A percentile compares a stretch with the other conserved stretches of the same genome.
These are phyloP conservation scores for Platysternon megacephalum DNA, from an alignment of 2,113 vertebrate species.

Conservation along the genomic window DNA sequence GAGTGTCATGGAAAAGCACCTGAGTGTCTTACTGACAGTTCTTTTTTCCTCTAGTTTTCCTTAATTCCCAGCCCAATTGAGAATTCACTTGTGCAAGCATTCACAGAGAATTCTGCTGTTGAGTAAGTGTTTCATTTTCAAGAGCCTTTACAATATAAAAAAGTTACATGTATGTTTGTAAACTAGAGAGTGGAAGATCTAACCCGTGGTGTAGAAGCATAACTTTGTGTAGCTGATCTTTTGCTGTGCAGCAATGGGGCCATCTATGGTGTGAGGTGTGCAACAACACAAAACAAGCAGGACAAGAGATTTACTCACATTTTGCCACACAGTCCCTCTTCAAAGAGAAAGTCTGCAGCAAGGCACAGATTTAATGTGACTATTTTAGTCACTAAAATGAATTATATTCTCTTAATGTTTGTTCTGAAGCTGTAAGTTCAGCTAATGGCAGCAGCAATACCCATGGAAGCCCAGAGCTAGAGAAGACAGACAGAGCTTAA, in stretches of 20 bases:
- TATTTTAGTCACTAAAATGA: background rate
- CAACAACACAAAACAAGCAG: fast-evolving
- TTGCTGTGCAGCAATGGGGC: background rate
- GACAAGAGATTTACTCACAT: fast-evolving
- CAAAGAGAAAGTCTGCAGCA: background rate
- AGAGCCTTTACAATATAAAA: background rate
- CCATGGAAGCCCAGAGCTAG: background rate
- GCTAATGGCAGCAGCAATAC: background rate
- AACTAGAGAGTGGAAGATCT: background rate
- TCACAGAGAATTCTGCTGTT: background rate
- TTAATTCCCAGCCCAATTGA: background rate
- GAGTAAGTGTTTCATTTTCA: background rate
- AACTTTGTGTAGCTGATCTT: fast-evolving
- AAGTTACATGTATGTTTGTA: background rate
- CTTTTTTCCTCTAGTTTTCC: background rate
- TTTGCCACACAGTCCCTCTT: background rate
- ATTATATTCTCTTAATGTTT: background rate
- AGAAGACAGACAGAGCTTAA: background rate
- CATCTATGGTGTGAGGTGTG: conserved; percentile 5
- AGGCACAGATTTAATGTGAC: fast-evolving
- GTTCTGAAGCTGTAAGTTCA: background rate
- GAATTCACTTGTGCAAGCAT: background rate
- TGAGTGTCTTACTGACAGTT: background rate
- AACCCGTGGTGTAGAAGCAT: fast-evolving
- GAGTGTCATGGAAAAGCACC: background rate